phyloP scores from a whole-genome alignment of 2,888 invertebrate genomes.

The Falcaria lacertinaria region DNA sequence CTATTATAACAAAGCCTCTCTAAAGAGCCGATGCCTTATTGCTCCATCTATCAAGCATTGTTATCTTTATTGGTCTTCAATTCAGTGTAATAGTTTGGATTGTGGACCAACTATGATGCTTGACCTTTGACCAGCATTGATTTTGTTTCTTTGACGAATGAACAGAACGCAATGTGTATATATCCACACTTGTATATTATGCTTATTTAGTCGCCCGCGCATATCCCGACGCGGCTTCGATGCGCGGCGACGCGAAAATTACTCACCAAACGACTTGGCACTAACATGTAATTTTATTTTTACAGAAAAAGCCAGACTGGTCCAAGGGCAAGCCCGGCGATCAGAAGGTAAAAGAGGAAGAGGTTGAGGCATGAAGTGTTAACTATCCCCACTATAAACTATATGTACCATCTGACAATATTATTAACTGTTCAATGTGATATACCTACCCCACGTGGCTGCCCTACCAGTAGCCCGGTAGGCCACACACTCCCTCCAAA shows the following conservation, averaged over 20 bases:
- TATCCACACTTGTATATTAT: background rate
- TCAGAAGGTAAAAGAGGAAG: slow-evolving; percentile 92
- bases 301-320: slow-evolving; percentile 97
- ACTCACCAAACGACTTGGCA: background rate
- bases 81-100: background rate
- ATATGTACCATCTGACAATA: slow-evolving; percentile 55
- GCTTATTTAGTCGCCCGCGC: background rate
- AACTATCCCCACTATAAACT: slow-evolving; percentile 41
- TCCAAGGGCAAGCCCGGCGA: slow-evolving; percentile 94
- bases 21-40: background rate
- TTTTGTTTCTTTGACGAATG: background rate
- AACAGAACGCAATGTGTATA: background rate
- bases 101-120: background rate
- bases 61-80: background rate
- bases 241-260: background rate
- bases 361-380: slow-evolving; percentile 88
- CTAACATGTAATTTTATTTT: slow-evolving; percentile 38
- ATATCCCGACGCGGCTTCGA: background rate
- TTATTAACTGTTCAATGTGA: slow-evolving; percentile 58
- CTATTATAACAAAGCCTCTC: background rate
- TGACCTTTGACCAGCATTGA: background rate
- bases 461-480: slow-evolving; percentile 18
- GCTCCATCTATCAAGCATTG: background rate
- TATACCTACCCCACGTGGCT: slow-evolving; percentile 35
- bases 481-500: slow-evolving; percentile 37